These are phyloP conservation scores for Cepaea hortensis DNA, from an alignment of 2,888 invertebrate species.

Conservation along the genomic window DNA sequence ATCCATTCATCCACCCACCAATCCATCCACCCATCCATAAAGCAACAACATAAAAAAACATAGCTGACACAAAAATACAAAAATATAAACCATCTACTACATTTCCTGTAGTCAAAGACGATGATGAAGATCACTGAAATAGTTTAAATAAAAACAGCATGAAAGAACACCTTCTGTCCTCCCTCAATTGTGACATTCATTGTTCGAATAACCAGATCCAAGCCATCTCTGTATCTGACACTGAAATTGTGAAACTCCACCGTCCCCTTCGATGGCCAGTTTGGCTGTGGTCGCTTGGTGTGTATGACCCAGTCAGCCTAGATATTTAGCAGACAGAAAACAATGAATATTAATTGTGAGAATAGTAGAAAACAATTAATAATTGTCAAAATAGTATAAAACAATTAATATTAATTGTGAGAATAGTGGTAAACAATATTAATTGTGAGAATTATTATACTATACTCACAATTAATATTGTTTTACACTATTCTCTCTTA, in stretches of 20 bases:
- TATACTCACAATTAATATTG: too few relatives aligned
- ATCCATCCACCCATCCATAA: too few relatives aligned
- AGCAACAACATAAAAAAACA: too few relatives aligned
- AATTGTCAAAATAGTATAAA: too few relatives aligned
- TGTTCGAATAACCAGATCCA: conserved; percentile 70
- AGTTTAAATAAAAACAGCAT: background rate
- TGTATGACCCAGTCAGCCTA: conserved; percentile 63
- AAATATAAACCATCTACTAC: too few relatives aligned
- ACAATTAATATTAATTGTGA: too few relatives aligned
- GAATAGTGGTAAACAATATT: too few relatives aligned
- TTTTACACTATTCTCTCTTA: too few relatives aligned
- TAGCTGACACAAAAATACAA: too few relatives aligned
- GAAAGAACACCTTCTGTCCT: conserved; percentile 68
- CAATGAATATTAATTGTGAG: background rate
- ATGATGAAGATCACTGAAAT: background rate
- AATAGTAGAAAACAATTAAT: too few relatives aligned
- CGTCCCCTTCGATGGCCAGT: conserved; percentile 71
- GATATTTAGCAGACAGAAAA: background rate
- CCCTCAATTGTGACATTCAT: conserved; percentile 65
- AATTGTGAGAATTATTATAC: too few relatives aligned
- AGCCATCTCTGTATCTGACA: conserved; percentile 70
- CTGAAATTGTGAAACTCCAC: conserved; percentile 68
- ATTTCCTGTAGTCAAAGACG: background rate
- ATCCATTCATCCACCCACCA: too few relatives aligned
- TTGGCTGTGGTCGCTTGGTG: conserved; percentile 57